Percentiles rank a stretch among this genome's conserved stretches.
These are phyloP conservation scores for Malacoctenus gilli DNA, from an alignment of 2,797 vertebrate genomes.

Conservation along the genomic window DNA sequence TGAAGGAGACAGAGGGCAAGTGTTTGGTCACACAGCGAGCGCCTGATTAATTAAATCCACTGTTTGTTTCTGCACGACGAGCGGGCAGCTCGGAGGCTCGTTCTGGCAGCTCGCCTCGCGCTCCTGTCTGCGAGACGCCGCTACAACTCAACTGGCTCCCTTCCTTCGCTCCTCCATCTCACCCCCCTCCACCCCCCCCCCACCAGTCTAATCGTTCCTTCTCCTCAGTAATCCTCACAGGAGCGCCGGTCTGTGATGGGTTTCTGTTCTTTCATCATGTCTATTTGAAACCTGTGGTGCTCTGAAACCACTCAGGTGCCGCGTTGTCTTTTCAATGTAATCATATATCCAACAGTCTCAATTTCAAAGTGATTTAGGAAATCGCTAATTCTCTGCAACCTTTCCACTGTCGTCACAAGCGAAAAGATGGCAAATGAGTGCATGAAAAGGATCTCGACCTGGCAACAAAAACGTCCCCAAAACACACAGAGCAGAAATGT, in stretches of 20 bases:
- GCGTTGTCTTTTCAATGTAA: constrained; percentile 4
- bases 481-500: too few relatives aligned
- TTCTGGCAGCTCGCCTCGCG: constrained; percentile 46
- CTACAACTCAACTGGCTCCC: constrained; percentile 16
- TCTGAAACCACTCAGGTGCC: constrained; percentile 4
- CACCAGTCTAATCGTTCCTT: too few relatives aligned
- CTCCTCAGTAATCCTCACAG: constrained; percentile 25
- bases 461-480: too few relatives aligned
- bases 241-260: constrained; percentile 15
- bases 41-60: constrained; percentile 70
- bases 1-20: constrained; percentile 63
- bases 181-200: not conserved
- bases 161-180: constrained; percentile 19
- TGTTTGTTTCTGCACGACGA: constrained; percentile 60
- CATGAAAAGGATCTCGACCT: too few relatives aligned
- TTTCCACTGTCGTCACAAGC: too few relatives aligned
- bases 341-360: too few relatives aligned
- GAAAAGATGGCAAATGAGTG: too few relatives aligned
- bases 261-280: constrained; percentile 3
- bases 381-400: too few relatives aligned
- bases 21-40: constrained; percentile 65
- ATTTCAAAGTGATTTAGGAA: too few relatives aligned
- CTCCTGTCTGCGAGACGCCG: constrained; percentile 19
- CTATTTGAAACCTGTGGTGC: not conserved
- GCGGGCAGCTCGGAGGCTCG: constrained; percentile 38